Evolutionary conservation across 2,888 invertebrate genomes (phyloP).

Genomic region (Ophion ellenae): DNA sequence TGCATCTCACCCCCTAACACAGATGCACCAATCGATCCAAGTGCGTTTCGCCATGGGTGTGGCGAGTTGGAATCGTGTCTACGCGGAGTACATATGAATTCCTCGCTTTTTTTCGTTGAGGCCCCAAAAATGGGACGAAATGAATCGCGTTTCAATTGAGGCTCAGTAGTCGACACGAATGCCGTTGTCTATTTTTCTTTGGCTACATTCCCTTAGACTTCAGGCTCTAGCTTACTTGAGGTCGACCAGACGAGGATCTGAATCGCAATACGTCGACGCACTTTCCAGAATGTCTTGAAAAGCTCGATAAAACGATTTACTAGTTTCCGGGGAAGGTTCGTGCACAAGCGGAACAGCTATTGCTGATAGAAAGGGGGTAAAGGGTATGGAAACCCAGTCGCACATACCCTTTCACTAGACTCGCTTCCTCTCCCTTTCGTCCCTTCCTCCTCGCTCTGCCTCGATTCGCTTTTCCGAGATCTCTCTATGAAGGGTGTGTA

Average conservation of each 20-base stretch:
- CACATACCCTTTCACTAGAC: slow-evolving; percentile 15
- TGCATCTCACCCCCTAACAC: too few relatives aligned
- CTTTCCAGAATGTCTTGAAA: slow-evolving; percentile 33
- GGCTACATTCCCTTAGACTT: too few relatives aligned
- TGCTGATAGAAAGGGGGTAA: slow-evolving; percentile 27
- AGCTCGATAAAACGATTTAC: slow-evolving; percentile 51
- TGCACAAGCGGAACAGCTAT: slow-evolving; percentile 35
- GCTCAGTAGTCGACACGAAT: too few relatives aligned
- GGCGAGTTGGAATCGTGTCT: slow-evolving; percentile 43
- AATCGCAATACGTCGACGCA: slow-evolving; percentile 1
- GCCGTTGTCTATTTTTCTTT: too few relatives aligned
- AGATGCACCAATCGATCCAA: slow-evolving; percentile 39
- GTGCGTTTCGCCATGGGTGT: slow-evolving; percentile 45
- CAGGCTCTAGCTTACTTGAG: too few relatives aligned
- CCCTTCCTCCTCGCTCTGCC: too few relatives aligned
- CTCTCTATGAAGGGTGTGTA: slow-evolving; percentile 37
- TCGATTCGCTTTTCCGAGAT: too few relatives aligned
- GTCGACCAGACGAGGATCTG: neutral
- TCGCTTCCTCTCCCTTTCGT: neutral
- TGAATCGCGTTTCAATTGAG: neutral
- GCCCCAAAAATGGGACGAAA: neutral
- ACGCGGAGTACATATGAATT: slow-evolving; percentile 20
- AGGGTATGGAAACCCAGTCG: slow-evolving; percentile 27
- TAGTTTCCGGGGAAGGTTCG: slow-evolving; percentile 22
- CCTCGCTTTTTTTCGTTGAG: neutral